Percentiles rank a stretch among this genome's conserved stretches.
phyloP scores from a whole-genome alignment of 2,113 vertebrate species.

The Halichoerus grypus region DNA sequence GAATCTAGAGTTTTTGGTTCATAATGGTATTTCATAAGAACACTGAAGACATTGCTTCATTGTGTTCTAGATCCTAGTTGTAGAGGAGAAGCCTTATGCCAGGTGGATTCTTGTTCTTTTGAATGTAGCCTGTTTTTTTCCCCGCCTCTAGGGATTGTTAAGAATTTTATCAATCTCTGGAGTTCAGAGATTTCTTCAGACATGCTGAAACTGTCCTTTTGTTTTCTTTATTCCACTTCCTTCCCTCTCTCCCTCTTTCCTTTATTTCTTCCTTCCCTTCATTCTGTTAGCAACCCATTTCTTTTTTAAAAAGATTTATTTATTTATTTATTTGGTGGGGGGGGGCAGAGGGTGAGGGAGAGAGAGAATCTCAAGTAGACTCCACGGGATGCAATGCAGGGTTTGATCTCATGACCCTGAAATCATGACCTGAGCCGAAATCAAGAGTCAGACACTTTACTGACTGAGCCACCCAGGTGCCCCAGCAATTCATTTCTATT shows the following conservation, averaged over 20 bases:
- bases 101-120: not conserved
- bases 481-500: not conserved
- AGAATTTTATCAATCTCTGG: not conserved
- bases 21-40: not conserved
- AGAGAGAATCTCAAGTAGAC: not conserved
- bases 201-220: not conserved
- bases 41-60: not conserved
- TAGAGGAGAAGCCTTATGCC: not conserved
- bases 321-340: not conserved
- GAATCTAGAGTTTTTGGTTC: not conserved
- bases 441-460: not conserved
- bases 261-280: not conserved
- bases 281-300: not conserved
- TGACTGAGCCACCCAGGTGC: not conserved
- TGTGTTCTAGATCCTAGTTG: not conserved
- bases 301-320: too few species aligned
- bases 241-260: not conserved
- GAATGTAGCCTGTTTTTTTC: not conserved
- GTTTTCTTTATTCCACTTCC: not conserved
- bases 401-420: not conserved
- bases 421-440: not conserved
- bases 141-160: not conserved
- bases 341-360: not conserved
- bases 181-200: not conserved
- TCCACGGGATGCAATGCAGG: not conserved